A percentile compares a stretch with the other conserved stretches of the same genome.
Evolutionary conservation across 30 jellyfish, hydroid and myxozoan species (phyloP).

Genomic region (Sanderia malayensis): DNA sequence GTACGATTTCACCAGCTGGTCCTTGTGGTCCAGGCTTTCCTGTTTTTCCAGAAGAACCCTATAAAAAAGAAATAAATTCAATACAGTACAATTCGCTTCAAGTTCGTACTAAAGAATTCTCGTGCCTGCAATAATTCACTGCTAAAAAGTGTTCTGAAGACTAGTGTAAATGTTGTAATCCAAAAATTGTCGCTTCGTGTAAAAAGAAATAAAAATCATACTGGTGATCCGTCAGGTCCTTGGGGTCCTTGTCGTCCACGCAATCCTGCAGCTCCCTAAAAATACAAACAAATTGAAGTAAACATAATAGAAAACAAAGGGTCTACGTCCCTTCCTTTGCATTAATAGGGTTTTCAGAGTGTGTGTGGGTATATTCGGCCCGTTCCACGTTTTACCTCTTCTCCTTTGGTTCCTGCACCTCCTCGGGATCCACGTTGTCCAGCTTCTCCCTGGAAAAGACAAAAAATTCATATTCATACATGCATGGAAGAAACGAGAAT

Average conservation of each 20-base stretch:
- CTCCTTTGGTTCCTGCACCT: conserved; percentile 59
- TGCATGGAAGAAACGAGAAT: too few relatives aligned
- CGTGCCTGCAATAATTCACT: too few relatives aligned
- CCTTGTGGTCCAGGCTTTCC: conserved; percentile 93
- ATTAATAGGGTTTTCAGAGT: too few relatives aligned
- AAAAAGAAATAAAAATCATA: background rate
- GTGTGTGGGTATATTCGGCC: too few relatives aligned
- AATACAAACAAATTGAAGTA: background rate
- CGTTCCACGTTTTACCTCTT: conserved; percentile 12
- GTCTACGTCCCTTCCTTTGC: too few relatives aligned
- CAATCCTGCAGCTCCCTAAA: conserved; percentile 79
- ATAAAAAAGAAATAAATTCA: background rate
- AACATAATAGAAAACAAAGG: too few relatives aligned
- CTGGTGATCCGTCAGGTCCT: conserved; percentile 90
- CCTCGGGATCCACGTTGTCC: conserved; percentile 72
- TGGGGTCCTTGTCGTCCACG: conserved; percentile 84
- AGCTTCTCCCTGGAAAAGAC: conserved; percentile 44
- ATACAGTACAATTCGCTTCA: too few relatives aligned
- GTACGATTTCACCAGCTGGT: conserved; percentile 80
- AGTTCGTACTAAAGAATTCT: too few relatives aligned
- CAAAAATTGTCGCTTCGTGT: too few relatives aligned
- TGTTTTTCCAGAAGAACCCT: conserved; percentile 78
- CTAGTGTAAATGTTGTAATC: too few relatives aligned
- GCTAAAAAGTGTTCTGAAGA: too few relatives aligned
- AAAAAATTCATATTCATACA: background rate